Percentiles rank a stretch among this genome's conserved stretches.
Conservation (phyloP, 2,888 invertebrate species). For the Drosophila mayaguana region DNA sequence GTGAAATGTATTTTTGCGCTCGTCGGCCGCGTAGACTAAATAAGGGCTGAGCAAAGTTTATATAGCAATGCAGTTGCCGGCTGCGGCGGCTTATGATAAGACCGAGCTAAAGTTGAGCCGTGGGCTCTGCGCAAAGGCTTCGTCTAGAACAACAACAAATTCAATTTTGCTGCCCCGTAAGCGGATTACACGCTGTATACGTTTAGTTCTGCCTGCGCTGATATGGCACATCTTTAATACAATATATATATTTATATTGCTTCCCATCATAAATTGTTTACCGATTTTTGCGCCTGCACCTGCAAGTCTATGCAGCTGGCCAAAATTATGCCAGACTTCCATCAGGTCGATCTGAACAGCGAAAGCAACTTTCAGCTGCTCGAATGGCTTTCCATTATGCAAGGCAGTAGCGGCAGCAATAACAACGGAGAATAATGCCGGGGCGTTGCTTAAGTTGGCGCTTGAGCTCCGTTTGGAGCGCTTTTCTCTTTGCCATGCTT, state of each 20-base stretch:
- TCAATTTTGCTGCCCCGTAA: slow-evolving; percentile 64
- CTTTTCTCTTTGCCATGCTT: slow-evolving; percentile 64
- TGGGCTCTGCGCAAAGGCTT: slow-evolving; percentile 1
- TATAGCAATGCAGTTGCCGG: slow-evolving; percentile 27
- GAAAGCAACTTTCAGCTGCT: slow-evolving; percentile 1
- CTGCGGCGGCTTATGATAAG: slow-evolving; percentile 13
- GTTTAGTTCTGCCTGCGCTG: slow-evolving; percentile 37
- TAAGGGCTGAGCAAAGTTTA: slow-evolving; percentile 60
- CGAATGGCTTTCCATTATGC: slow-evolving; percentile 38
- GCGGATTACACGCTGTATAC: slow-evolving; percentile 70
- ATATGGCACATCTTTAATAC: slow-evolving; percentile 5
- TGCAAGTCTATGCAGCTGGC: slow-evolving; percentile 18
- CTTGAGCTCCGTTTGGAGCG: slow-evolving; percentile 56
- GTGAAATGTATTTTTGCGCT: slow-evolving; percentile 42
- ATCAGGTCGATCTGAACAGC: not conserved
- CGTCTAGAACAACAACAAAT: slow-evolving; percentile 48
- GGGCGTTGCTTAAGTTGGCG: slow-evolving; percentile 19
- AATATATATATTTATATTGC: not conserved
- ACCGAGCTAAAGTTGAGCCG: slow-evolving; percentile 29
- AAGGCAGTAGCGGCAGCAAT: slow-evolving; percentile 32
- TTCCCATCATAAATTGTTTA: slow-evolving; percentile 39
- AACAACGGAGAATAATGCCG: slow-evolving; percentile 38
- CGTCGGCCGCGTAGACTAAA: slow-evolving; percentile 19
- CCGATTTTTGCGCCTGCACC: slow-evolving; percentile 40
- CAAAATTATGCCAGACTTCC: slow-evolving; percentile 14